Evolutionary conservation across 2,113 vertebrate species (phyloP).

Genomic region (Sardina pilchardus): DNA sequence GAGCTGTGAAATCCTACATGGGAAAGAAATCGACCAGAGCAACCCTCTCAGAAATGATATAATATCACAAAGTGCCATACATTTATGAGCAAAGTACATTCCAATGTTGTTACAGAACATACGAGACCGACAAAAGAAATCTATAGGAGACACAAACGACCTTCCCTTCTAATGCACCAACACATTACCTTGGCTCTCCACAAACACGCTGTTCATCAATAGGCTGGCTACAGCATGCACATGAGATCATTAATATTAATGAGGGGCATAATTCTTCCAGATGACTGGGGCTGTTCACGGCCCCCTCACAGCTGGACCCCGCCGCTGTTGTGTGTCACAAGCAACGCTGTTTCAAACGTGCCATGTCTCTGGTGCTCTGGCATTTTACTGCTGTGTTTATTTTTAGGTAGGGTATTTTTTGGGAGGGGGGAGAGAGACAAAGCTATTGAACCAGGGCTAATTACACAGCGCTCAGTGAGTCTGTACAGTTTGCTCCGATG

Average conservation of each 20-base stretch:
- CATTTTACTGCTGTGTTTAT: conserved; percentile 36
- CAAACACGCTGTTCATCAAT: conserved; percentile 47
- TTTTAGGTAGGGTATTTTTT: conserved; percentile 46
- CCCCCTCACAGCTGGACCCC: conserved; percentile 54
- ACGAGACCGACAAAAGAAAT: background rate
- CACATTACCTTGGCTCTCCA: conserved; percentile 30
- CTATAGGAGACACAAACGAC: conserved; percentile 23
- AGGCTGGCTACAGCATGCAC: conserved; percentile 51
- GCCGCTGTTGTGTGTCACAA: conserved; percentile 45
- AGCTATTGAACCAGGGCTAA: conserved; percentile 54
- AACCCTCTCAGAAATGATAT: background rate
- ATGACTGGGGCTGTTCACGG: conserved; percentile 52
- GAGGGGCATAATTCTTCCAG: conserved; percentile 59
- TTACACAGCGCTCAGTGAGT: conserved; percentile 37
- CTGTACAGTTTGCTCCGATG: conserved; percentile 27
- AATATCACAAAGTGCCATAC: background rate
- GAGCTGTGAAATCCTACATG: background rate
- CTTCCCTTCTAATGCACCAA: conserved; percentile 30
- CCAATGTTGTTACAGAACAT: background rate
- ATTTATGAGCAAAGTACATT: background rate
- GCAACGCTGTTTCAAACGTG: background rate
- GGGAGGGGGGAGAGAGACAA: conserved; percentile 22
- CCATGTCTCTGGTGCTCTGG: conserved; percentile 2
- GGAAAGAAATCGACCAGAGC: background rate
- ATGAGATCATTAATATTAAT: conserved; percentile 68